These are phyloP conservation scores for Rhadinocentrus ornatus DNA, from an alignment of 2,797 vertebrate species.

Conservation along the genomic window DNA sequence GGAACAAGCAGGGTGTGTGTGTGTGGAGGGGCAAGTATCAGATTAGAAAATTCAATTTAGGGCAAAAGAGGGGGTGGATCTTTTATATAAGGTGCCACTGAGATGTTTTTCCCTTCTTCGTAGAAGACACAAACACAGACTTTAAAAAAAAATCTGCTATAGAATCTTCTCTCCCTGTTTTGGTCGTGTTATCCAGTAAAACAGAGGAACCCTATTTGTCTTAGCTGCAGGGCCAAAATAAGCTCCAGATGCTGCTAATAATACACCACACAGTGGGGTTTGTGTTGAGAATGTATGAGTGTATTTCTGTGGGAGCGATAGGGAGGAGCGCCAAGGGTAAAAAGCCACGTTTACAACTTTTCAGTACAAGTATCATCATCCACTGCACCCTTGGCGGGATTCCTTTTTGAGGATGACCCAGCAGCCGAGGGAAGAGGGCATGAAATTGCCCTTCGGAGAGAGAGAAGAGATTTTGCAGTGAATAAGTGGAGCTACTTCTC, in stretches of 20 bases:
- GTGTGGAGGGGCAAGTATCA: constrained; percentile 53
- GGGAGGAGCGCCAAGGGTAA: constrained; percentile 33
- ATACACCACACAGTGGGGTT: constrained; percentile 59
- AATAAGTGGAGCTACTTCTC: constrained; percentile 51
- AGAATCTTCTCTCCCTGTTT: constrained; percentile 43
- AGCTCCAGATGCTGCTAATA: constrained; percentile 73
- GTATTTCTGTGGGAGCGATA: constrained; percentile 41
- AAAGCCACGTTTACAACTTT: constrained; percentile 49
- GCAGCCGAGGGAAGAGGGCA: constrained; percentile 65
- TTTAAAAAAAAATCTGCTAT: constrained; percentile 28
- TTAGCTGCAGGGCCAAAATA: constrained; percentile 56
- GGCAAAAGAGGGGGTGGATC: constrained; percentile 62
- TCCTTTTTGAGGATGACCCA: constrained; percentile 63
- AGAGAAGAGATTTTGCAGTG: constrained; percentile 54
- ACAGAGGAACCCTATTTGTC: constrained; percentile 60
- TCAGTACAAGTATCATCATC: constrained; percentile 60
- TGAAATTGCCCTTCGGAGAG: constrained; percentile 69
- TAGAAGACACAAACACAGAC: constrained; percentile 24
- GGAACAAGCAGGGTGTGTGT: constrained; percentile 15
- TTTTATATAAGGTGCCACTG: constrained; percentile 68
- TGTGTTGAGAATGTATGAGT: constrained; percentile 47
- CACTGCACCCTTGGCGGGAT: constrained; percentile 42
- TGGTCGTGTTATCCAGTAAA: constrained; percentile 60
- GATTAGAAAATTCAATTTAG: constrained; percentile 76
- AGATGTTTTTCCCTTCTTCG: constrained; percentile 44